phyloP scores from a whole-genome alignment of 2,888 invertebrate genomes.

The Brachylomia viminalis region DNA sequence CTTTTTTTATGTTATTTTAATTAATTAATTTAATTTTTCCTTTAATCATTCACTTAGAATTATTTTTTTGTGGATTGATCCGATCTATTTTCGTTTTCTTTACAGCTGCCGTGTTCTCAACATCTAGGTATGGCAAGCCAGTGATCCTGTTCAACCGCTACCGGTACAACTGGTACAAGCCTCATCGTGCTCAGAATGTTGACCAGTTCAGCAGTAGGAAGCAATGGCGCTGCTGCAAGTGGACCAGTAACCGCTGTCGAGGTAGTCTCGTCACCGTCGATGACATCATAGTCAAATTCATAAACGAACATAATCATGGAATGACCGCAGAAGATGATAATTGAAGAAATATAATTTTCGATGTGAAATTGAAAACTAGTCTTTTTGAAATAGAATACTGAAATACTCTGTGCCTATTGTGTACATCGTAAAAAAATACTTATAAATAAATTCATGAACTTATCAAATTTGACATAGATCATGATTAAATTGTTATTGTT shows the following conservation, averaged over 20 bases:
- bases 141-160: slow-evolving; percentile 49
- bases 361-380: too few species aligned
- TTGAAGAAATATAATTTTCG: background rate
- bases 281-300: slow-evolving; percentile 34
- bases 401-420: too few species aligned
- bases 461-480: background rate
- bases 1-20: background rate
- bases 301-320: slow-evolving; percentile 42
- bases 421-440: too few species aligned
- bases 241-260: slow-evolving; percentile 49
- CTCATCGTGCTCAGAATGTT: background rate
- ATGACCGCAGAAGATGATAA: background rate
- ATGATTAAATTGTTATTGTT: background rate
- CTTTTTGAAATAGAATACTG: background rate
- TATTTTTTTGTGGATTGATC: background rate
- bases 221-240: slow-evolving; percentile 60
- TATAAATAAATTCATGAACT: background rate
- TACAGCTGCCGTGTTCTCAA: slow-evolving; percentile 52
- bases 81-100: background rate
- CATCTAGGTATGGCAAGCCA: slow-evolving; percentile 52
- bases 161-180: slow-evolving; percentile 55
- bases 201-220: slow-evolving; percentile 24
- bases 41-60: background rate
- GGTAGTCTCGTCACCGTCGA: slow-evolving; percentile 43
- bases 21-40: background rate